Evolutionary conservation across 2,888 invertebrate genomes (phyloP), one percentile per base, ranked within the genome.

Genomic region (Troides oblongomaculatus): DNA sequence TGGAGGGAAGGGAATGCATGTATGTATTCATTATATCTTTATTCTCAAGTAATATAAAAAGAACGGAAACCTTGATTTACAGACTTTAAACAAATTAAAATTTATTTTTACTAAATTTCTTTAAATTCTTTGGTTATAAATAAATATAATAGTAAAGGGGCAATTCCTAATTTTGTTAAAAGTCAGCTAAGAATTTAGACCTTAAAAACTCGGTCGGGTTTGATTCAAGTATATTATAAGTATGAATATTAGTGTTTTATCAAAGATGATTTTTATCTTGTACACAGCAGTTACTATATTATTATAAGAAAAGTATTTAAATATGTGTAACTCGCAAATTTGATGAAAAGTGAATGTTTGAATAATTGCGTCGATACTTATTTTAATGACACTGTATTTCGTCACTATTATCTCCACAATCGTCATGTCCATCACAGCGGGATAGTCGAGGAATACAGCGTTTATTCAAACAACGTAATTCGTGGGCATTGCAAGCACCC

Each of bases 371-470:
- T 62, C 21, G 6, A n/a, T 23, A 17, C 5, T 62, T 50, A 53
- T 53, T 21, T 25, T 63, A 17, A 30, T 10, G n/a, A 50, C 93
- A 93, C 58, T 86, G 78, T 23, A 94, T 93, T 86, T 96, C 96
- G 79, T 96, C 96, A 4, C 95, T 94, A 72, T 88, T 89, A 76
- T 96, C 96, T 0, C 88, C 87, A 78, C 96, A 96, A 79, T 96
- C 94, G 74, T 93, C 92, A 64, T 87, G 85, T 10, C 95, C 95
- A 79, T 96, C 95, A 81, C 96, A 96, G 76, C 94, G 94, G 17
- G 90, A 88, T 25, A 89, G 81, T 72, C 92, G 92, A 12, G 93
- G 85, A 68, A 96, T 94, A 84, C 96, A 96, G n/a, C 94, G 93
- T 50, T 93, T 94, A 76, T 92, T 92, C 56, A 71, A 76, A 79